Base-by-base conservation (phyloP, 2,797 vertebrate species). In the Mormyrops boulengeri region DNA sequence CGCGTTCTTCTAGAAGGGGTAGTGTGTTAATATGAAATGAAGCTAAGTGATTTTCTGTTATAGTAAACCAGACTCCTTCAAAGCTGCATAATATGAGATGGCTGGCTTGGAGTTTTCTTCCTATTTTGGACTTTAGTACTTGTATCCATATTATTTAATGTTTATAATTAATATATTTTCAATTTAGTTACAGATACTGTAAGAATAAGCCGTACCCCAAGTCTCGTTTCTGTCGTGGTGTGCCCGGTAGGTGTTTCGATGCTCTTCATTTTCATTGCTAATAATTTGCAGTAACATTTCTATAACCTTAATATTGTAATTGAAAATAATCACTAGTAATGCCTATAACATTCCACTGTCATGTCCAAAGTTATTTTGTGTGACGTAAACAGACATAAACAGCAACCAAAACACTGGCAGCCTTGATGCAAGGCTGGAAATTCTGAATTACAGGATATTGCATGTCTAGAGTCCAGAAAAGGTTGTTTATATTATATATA, bases 121-220 rank as follows among this genome's bases (percentile, higher is more conserved):
- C 11, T 30, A 4, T 66, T 66, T 66, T 62, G 57, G n/a, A 62
- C 6, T 62, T 62, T 62, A 26, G 9, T 66, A 66, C 60, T 62
- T 41, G 73, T 44, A 14, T 7, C 44, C 47, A 47, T 82, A 44
- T 41, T 82, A n/a, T 82, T n/a, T 47, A 41, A 82, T 19, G 1
- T 82, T 47, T n/a, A 47, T n/a, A 5, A 82, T n/a, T 9, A 82
- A 82, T 44, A 19, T 82, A n/a, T 82, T 0, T 47, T 82, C 41
- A 38, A 44, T 82, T 82, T 92, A 99, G 98, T 92, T 98, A 99
- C 93, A 95, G 97, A 87, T 98, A 98, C 93, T 98, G 98, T 95
- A 99, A 98, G 93, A 99, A 99, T 94, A 99, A 99, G 91, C 97
- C 97, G 0, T 98, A 98, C 94, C 98, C 97, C 57, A 98, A 98